phyloP scores from a whole-genome alignment of 2,888 invertebrate genomes.

The Lasioglossum calceatum region DNA sequence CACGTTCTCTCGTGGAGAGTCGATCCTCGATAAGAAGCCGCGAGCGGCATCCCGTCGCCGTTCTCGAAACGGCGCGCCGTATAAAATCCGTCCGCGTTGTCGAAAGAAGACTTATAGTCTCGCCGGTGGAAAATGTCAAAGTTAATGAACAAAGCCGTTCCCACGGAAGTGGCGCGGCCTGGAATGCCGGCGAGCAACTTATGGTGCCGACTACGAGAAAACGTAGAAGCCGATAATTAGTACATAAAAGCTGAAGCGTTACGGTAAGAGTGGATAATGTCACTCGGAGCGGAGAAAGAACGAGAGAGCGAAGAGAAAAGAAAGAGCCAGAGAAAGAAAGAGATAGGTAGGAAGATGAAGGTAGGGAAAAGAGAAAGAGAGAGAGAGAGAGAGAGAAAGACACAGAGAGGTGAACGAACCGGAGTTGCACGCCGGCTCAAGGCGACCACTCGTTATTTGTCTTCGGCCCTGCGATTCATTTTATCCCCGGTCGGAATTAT shows the following conservation, averaged over 20 bases:
- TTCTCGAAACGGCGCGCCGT: conserved; percentile 7
- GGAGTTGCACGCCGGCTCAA: conserved; percentile 22
- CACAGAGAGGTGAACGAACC: conserved; percentile 57
- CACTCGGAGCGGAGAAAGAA: conserved; percentile 23
- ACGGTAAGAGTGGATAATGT: conserved; percentile 56
- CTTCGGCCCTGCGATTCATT: conserved; percentile 30
- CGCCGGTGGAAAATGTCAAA: conserved; percentile 60
- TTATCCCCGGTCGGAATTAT: conserved; percentile 42
- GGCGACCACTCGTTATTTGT: conserved; percentile 41
- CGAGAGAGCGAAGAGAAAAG: too few species aligned
- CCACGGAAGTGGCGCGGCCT: conserved; percentile 62
- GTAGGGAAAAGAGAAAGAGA: neutral
- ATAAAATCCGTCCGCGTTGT: conserved; percentile 16
- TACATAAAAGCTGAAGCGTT: conserved; percentile 58
- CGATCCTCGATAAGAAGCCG: conserved; percentile 3
- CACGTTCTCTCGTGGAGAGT: neutral
- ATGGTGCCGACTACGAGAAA: conserved; percentile 52
- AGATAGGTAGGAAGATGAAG: neutral
- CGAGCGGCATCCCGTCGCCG: conserved; percentile 10
- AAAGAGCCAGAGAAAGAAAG: neutral
- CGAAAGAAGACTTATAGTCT: conserved; percentile 56
- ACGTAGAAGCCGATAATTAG: conserved; percentile 63
- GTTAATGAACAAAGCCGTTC: conserved; percentile 67
- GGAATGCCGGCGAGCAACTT: conserved; percentile 62
- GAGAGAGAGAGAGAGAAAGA: neutral